Evolutionary conservation across 1,140 invertebrate species (phyloP).

Genomic region (Sitobion miscanthi): DNA sequence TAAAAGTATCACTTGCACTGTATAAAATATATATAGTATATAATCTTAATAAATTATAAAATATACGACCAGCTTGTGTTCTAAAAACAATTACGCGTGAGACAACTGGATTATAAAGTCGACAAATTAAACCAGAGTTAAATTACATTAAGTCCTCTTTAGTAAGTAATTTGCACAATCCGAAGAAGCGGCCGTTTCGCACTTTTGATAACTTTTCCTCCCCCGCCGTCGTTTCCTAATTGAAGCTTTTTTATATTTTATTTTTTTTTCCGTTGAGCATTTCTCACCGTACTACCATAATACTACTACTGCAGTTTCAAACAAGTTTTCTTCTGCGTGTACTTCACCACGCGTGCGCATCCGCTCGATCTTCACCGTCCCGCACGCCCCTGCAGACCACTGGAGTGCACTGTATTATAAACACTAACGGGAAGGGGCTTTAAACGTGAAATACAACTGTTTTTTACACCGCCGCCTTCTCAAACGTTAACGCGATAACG

Average conservation of each 20-base stretch:
- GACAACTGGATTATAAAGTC: constrained; percentile 49
- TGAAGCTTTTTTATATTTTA: constrained; percentile 22
- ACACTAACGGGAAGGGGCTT: neutral
- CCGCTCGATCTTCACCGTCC: neutral
- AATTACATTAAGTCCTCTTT: constrained; percentile 51
- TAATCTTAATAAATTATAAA: neutral
- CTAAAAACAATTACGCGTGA: constrained; percentile 41
- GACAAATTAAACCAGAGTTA: constrained; percentile 40
- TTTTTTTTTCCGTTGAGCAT: neutral
- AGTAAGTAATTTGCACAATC: constrained; percentile 45
- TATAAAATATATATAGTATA: neutral
- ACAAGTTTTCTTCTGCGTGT: neutral
- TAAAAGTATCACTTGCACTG: neutral
- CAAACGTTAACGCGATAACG: neutral
- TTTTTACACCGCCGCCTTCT: neutral
- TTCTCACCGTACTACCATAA: neutral
- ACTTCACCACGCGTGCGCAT: neutral
- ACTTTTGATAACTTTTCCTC: constrained; percentile 35
- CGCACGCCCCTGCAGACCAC: too few relatives aligned
- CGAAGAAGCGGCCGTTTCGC: constrained; percentile 23
- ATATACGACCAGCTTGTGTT: neutral
- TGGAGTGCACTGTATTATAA: neutral
- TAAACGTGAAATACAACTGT: neutral
- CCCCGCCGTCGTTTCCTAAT: neutral
- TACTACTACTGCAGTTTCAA: constrained; percentile 6